Evolutionary conservation across 2,113 vertebrate species (phyloP).

Genomic region (Alligator sinensis): DNA sequence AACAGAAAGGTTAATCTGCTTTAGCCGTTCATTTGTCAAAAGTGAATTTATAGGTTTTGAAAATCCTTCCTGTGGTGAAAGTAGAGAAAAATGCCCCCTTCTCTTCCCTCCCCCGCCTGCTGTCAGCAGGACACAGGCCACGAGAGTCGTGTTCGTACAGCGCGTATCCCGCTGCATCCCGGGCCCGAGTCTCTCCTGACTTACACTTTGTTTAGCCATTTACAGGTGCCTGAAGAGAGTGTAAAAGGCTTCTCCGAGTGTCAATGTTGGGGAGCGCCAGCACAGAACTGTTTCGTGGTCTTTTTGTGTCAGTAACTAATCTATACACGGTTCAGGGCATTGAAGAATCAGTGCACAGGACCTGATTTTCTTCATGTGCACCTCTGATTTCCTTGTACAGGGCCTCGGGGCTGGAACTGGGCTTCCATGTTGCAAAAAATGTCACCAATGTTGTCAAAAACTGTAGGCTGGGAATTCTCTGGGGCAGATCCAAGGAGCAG

Average conservation of each 20-base stretch:
- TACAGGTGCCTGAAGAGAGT: neutral
- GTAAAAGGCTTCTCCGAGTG: neutral
- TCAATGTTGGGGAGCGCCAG: too few relatives aligned
- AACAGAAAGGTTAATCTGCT: conserved; percentile 86
- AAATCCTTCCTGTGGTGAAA: conserved; percentile 58
- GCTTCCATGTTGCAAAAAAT: neutral
- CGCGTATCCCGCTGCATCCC: neutral
- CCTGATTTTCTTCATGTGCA: fast-evolving
- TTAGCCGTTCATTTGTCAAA: conserved; percentile 82
- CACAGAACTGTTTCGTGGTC: too few relatives aligned
- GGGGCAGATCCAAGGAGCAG: neutral
- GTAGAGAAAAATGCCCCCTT: conserved; percentile 1
- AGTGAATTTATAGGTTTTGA: conserved; percentile 71
- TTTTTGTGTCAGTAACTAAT: fast-evolving
- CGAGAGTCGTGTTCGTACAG: neutral
- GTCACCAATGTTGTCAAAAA: neutral
- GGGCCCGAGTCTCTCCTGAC: neutral
- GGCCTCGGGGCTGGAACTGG: neutral
- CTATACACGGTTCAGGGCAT: neutral
- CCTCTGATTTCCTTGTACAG: neutral
- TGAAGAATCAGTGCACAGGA: fast-evolving
- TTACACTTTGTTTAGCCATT: neutral
- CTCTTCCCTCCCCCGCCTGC: neutral
- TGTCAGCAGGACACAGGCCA: neutral
- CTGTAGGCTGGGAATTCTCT: neutral